These are phyloP conservation scores for Bedellia somnulentella DNA, from an alignment of 2,888 invertebrate species.

Conservation along the genomic window DNA sequence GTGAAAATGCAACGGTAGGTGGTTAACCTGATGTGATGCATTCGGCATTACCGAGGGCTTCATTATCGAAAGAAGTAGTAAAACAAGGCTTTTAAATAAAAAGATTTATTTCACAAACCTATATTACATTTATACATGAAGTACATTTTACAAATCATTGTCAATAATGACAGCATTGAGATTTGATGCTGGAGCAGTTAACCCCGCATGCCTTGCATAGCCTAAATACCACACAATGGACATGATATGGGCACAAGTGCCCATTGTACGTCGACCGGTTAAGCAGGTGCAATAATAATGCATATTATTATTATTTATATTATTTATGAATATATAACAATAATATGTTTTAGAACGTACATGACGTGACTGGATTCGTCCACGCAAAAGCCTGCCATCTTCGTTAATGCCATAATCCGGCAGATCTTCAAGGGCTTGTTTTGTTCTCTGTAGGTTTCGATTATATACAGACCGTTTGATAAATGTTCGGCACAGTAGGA, in stretches of 20 bases:
- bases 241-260: conserved; percentile 8
- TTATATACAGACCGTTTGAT: conserved; percentile 4
- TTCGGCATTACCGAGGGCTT: no score
- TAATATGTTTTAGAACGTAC: conserved; percentile 7
- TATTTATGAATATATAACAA: conserved; percentile 5
- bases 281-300: not conserved
- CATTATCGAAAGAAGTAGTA: no score
- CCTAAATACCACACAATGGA: conserved; percentile 3
- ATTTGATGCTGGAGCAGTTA: not conserved
- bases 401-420: conserved; percentile 1
- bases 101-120: no score
- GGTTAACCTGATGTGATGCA: no score
- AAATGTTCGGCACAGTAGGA: conserved; percentile 7
- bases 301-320: not conserved
- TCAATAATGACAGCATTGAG: not conserved
- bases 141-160: not conserved
- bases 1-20: no score
- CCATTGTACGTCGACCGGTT: conserved; percentile 6
- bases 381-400: conserved; percentile 5
- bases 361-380: conserved; percentile 6
- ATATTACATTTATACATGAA: not conserved
- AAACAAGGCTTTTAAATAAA: no score
- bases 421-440: not conserved
- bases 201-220: not conserved
- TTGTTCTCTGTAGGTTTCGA: conserved; percentile 5